Base-by-base conservation (phyloP, 2,797 vertebrate genomes). In the Austrolebias charrua region DNA sequence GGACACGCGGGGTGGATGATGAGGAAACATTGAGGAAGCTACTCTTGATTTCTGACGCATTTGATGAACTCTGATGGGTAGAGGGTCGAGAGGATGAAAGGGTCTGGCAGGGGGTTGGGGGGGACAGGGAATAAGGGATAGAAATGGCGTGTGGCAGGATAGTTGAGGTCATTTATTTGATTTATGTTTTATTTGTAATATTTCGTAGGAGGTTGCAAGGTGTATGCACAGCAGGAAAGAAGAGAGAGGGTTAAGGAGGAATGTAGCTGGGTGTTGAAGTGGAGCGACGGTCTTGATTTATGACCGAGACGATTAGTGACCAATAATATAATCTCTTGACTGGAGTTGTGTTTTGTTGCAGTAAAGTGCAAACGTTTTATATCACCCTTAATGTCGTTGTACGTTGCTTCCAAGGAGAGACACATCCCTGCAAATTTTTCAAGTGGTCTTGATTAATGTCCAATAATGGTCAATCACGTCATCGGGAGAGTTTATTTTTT, bases 1-100 rank as follows among this genome's bases (percentile, higher is more conserved):
- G 64, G 69, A 66, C 73, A 69, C 61, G 67, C 60, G 31, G 51
- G 60, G 16, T 51, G 65, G 76, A 66, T 63, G 64, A 85, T 76
- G 80, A 83, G 86, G 85, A 88, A 88, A 81, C 72, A 88, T 89
- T 87, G 80, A 89, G 87, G 87, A 88, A 90, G 79, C 70, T 69
- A 72, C 83, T 87, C 86, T 88, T 89, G 86, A 89, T 90, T 90
- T 88, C 86, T 90, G 87, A 90, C 89, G 86, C 80, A 86, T 85
- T 87, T 81, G 86, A 86, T 84, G 84, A 89, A 86, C 87, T 87
- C 71, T 86, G 78, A 83, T 83, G 75, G 61, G 75, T 67, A 61
- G 80, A 79, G 85, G 86, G 88, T 89, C 80, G 78, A 81, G 82
- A 88, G 89, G 87, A 85, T 86, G 76, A 80, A 83, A 77, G 76